Evolutionary conservation across 2,797 vertebrate species (phyloP), one percentile per base, ranked within the genome.

Genomic region (Artibeus lituratus): DNA sequence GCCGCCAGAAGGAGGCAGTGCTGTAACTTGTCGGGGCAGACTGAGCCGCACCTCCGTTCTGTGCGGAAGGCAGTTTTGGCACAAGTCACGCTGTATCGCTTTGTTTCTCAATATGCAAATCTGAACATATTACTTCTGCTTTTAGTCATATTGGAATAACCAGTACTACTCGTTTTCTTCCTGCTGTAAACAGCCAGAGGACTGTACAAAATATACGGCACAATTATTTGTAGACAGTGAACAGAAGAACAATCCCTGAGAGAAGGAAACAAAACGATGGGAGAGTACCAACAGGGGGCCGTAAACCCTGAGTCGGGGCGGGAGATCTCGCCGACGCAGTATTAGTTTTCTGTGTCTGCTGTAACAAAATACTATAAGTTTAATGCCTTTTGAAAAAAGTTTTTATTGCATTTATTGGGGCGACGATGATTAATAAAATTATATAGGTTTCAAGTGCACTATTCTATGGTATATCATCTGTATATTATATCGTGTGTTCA

Each of bases 41-140:
- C 22, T 15, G 21, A 49, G 67, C 24, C 26, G 42, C 26, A 2
- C 39, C 59, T 77, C 65, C 24, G 42, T 6, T 53, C 70, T 67
- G 10, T 35, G 35, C 39, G 57, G 26, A 85, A 78, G 53, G 51
- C 69, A 29, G 35, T 37, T 35, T 42, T 83, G 65, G 26, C 49
- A 53, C 32, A 55, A 39, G 15, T 62, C 51, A 72, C 32, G 8
- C 59, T 82, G 0, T 49, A 3, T 80, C 49, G 8, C 22, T 80
- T 81, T 77, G 8, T 80, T 94, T 94, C 92, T 85, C 59, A 59
- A 7, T 77, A 55, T 81, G 83, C 26, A 93, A 47, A 94, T 57
- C 8, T 76, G 49, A 32, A 59, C 44, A 18, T 39, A 49, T 85
- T 65, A 51, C 11, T 93, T 83, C 51, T 90, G 37, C 37, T 70